Base-by-base conservation (phyloP, 2,888 invertebrate genomes). In the Dermolepida albohirtum region DNA sequence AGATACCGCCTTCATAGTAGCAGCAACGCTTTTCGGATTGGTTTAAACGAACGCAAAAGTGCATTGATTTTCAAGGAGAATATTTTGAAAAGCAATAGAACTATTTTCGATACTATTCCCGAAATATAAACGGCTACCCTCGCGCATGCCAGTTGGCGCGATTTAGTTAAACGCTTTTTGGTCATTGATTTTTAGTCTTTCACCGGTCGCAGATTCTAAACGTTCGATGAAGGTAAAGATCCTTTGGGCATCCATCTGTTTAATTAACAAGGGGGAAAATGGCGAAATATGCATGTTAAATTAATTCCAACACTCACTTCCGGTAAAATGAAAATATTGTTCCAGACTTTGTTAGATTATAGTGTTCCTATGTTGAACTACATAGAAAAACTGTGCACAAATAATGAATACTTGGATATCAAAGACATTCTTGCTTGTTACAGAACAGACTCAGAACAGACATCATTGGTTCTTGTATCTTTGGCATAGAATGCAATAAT, bases 181-280 rank as follows among this genome's bases (percentile, higher is more conserved):
- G 84, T 86, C 40, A 86, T 84, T 70, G 88, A 89, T 72, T 89
- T 88, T 70, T 80, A 80, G 1, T 80, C 86, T 74, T 89, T 90
- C 68, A 85, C 86, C 76, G 87, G 89, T 64, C 87, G 89, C 47
- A 89, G 89, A 0, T 34, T 47, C 22, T 22, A 2, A n/a, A 11
- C 16, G n/a, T 52, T 22, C n/a, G 41, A 64, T n/a, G 64, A 51
- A 27, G 22, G 34, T 5, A 17, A 41, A 14, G 64, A 64, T 17
- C 64, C 64, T 7, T 22, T 64, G 17, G 12, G 34, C 2, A 52
- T 52, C 6, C 51, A 64, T 16, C 41, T 64, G 8, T 64, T 64
- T 51, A 51, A 39, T 10, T 27, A 40, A 7, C 16, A 51, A 5
- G 52, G 52, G 2, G 50, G 39, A 34, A 51, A 41, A n/a, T 64